Evolutionary conservation across 2,888 invertebrate genomes (phyloP), one percentile per base, ranked within the genome.

Genomic region (Deilephila porcellus): DNA sequence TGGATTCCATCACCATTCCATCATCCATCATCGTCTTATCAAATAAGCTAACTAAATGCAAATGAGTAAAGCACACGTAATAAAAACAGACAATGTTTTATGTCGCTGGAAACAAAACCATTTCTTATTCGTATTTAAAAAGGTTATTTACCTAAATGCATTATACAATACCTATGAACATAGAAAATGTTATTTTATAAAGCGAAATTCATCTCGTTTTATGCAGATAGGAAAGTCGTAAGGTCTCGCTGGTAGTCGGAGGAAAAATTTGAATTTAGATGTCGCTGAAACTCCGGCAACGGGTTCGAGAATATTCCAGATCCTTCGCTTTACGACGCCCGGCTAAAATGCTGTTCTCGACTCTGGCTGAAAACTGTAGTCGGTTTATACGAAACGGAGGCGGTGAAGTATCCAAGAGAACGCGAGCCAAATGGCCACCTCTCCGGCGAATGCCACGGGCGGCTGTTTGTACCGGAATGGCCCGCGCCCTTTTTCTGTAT

Each of bases 251-350:
- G 79, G 85, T 84, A 84, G 81, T 78, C 85, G 83, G 85, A 85
- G 86, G 88, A 91, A 91, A 92, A 92, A 93, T 93, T 93, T 93
- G 91, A 93, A 93, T 93, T 91, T 91, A 91, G 91, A 92, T 91
- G 91, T 91, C 87, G 85, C 88, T 82, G 78, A 75, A 85, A 86
- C 88, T 82, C 86, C 86, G 89, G 19, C 86, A 90, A 90, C 88
- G 87, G 88, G 87, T 85, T 87, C 56, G 56, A n/a, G 56, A 56
- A 56, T 56, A 56, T n/a, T 82, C 82, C 80, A 85, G 88, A 88
- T 89, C 90, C 85, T 88, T 88, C 86, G 83, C 86, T 94, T 94
- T 94, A 94, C 93, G 94, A 94, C 86, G 86, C 83, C 78, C 81
- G 84, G 90, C 91, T 91, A 90, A 93, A 93, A 93, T 89, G 90